phyloP scores from a whole-genome alignment of 2,113 vertebrate species.

The Tachycineta bicolor region DNA sequence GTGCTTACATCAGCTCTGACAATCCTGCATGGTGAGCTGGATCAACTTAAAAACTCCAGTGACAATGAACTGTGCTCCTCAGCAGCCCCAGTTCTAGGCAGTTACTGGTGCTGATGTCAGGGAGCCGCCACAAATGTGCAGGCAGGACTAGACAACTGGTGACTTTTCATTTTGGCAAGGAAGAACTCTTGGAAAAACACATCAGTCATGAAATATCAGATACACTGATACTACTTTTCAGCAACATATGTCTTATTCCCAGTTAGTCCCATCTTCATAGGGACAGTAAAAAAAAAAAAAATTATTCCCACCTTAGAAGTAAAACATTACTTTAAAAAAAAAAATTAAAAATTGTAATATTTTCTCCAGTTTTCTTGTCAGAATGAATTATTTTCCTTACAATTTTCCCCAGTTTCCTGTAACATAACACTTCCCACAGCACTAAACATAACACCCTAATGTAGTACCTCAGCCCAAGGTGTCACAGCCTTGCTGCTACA shows the following conservation, averaged over 20 bases:
- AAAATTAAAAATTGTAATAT: neutral
- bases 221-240: neutral
- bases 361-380: neutral
- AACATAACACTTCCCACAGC: neutral
- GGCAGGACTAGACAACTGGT: neutral
- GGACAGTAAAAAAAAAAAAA: neutral
- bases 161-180: neutral
- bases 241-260: neutral
- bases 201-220: neutral
- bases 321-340: neutral
- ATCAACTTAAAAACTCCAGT: neutral
- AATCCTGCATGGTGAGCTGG: neutral
- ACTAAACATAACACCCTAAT: neutral
- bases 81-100: neutral
- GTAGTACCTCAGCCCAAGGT: neutral
- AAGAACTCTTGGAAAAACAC: neutral
- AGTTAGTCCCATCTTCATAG: neutral
- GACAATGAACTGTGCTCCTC: neutral
- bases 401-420: neutral
- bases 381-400: neutral
- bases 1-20: neutral
- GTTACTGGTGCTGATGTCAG: neutral
- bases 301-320: neutral
- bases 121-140: neutral
- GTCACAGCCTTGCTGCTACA: neutral